phyloP scores from a whole-genome alignment of 2,888 invertebrate species.

The Neria commutata region DNA sequence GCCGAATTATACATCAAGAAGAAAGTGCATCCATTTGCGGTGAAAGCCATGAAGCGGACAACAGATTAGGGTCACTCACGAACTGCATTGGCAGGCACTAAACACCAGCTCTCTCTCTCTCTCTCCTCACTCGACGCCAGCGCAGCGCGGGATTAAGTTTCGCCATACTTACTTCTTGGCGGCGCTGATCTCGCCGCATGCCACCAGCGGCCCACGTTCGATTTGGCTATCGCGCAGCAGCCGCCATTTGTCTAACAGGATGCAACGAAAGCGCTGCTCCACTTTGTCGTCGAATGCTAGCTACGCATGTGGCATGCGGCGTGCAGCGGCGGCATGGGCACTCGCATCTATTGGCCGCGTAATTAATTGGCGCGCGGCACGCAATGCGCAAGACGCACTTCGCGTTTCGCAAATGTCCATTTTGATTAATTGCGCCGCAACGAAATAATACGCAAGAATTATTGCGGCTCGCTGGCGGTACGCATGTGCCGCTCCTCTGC shows the following conservation, averaged over 20 bases:
- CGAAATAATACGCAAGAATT: conserved; percentile 30
- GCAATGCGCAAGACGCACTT: too few species aligned
- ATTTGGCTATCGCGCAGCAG: too few species aligned
- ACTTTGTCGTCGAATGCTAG: background rate
- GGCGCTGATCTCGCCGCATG: background rate
- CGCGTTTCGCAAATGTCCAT: conserved; percentile 32
- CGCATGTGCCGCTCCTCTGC: too few species aligned
- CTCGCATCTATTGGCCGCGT: conserved; percentile 9
- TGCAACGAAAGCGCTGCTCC: background rate
- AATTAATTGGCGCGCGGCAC: conserved; percentile 37
- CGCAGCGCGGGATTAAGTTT: too few species aligned
- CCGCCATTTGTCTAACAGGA: background rate
- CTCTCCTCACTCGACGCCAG: too few species aligned
- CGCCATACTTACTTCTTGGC: too few species aligned
- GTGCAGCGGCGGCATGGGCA: background rate
- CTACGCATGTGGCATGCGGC: background rate
- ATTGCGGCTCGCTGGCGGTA: background rate
- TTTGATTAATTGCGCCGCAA: conserved; percentile 37
- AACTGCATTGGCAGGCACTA: too few species aligned
- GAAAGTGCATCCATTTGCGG: too few species aligned
- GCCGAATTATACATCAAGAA: too few species aligned
- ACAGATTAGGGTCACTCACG: too few species aligned
- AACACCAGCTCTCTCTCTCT: too few species aligned
- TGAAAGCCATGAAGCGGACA: too few species aligned
- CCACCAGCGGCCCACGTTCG: background rate